These are phyloP conservation scores for Bubalus kerabau DNA, from an alignment of 2,113 vertebrate species.

Conservation along the genomic window DNA sequence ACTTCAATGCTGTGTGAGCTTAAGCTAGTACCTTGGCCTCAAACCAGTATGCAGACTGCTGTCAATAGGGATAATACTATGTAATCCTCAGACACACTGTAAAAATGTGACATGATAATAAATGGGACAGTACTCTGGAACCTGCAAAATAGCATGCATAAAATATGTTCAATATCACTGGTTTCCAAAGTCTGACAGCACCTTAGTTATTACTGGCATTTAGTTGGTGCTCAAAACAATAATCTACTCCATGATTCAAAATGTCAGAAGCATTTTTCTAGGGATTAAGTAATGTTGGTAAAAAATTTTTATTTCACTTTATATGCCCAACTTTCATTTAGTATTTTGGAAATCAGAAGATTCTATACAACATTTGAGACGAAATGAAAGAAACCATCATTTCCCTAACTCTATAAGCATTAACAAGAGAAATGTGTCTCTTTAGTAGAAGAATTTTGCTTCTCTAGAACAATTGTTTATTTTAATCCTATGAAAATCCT, in stretches of 20 bases:
- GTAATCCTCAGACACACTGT: background rate
- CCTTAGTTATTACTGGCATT: background rate
- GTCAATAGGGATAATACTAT: background rate
- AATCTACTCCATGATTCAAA: background rate
- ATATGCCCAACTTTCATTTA: background rate
- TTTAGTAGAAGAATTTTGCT: background rate
- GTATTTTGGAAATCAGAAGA: background rate
- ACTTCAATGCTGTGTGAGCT: background rate
- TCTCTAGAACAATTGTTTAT: background rate
- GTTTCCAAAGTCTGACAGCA: background rate
- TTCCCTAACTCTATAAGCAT: background rate
- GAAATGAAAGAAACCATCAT: background rate
- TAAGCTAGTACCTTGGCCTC: background rate
- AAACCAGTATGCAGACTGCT: background rate
- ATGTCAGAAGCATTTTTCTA: constrained; percentile 5
- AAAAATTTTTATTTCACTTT: background rate
- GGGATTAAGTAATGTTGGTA: background rate
- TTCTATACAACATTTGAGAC: background rate
- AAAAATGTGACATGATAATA: background rate
- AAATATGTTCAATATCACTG: background rate
- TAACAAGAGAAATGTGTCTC: background rate
- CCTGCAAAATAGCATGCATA: background rate
- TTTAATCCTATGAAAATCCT: background rate
- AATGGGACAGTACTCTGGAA: background rate
- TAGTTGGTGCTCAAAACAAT: constrained; percentile 13